Evolutionary conservation across 2,888 invertebrate species (phyloP).

Genomic region (Lasioglossum pauxillum): DNA sequence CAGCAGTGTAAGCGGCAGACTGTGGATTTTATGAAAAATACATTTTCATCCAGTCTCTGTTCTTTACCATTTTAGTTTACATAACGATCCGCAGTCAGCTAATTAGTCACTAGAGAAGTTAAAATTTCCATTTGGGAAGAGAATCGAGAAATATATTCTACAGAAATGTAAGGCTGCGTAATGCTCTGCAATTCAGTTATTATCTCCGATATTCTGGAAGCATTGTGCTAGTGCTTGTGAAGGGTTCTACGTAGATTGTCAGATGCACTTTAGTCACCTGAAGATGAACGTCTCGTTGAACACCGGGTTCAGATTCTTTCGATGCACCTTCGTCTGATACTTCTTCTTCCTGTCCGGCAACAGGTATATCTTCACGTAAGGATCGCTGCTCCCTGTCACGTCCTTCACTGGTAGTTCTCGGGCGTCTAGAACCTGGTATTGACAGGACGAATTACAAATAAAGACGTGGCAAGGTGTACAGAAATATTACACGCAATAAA

Average conservation of each 20-base stretch:
- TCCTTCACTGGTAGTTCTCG: conserved; percentile 93
- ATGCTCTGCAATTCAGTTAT: not conserved
- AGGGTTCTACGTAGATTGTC: not conserved
- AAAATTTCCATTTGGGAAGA: not conserved
- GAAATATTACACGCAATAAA: not conserved
- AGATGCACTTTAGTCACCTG: conserved; percentile 85
- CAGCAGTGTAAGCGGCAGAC: not conserved
- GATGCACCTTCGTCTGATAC: conserved; percentile 93
- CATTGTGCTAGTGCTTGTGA: not conserved
- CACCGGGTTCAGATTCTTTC: conserved; percentile 92
- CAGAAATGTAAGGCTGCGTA: not conserved
- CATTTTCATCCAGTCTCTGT: too few relatives aligned
- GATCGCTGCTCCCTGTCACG: conserved; percentile 93
- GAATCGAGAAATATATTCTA: not conserved
- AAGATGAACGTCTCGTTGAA: conserved; percentile 95
- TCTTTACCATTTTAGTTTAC: not conserved
- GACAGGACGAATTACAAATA: not conserved
- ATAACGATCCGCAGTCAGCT: not conserved
- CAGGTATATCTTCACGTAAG: conserved; percentile 94
- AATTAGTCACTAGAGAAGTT: not conserved
- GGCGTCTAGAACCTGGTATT: conserved; percentile 89
- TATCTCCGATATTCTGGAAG: not conserved
- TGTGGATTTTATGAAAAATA: not conserved
- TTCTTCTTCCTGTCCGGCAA: conserved; percentile 94
- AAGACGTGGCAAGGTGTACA: not conserved